A percentile compares a stretch with the other conserved stretches of the same genome.
These are phyloP conservation scores for Chymomyza fuscimana DNA, from an alignment of 2,888 invertebrate species.

Conservation along the genomic window DNA sequence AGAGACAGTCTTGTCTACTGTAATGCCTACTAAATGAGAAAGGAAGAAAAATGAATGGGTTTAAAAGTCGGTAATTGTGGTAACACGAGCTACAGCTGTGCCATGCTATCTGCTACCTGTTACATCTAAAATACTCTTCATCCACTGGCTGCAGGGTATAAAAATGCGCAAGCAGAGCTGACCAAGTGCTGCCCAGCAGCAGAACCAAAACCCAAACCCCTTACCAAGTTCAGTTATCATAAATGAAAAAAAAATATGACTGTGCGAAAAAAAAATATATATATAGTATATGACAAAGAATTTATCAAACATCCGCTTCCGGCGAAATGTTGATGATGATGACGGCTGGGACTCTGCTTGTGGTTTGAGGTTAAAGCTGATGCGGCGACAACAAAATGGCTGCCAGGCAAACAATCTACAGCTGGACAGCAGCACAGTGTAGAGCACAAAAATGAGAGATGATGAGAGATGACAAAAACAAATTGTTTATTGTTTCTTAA, in stretches of 20 bases:
- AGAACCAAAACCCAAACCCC: not conserved
- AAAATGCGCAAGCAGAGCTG: not conserved
- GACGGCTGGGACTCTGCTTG: not conserved
- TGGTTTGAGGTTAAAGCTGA: not conserved
- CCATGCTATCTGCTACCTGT: no score
- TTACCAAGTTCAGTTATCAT: not conserved
- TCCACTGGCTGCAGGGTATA: not conserved
- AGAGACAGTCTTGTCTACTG: no score
- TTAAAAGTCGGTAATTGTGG: no score
- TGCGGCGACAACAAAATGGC: not conserved
- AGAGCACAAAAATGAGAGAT: not conserved
- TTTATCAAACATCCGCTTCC: slow-evolving; percentile 67
- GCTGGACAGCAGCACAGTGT: not conserved
- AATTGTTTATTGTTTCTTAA: slow-evolving; percentile 47
- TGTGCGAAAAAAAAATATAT: not conserved
- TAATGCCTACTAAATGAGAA: no score
- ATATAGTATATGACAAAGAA: slow-evolving; percentile 42
- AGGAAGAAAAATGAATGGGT: no score
- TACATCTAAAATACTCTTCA: no score
- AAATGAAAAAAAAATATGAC: not conserved
- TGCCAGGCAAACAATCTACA: not conserved
- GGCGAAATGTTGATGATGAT: slow-evolving; percentile 33
- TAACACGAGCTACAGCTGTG: no score
- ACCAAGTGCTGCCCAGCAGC: not conserved
- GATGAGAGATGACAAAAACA: slow-evolving; percentile 14